Percentiles rank a stretch among this genome's conserved stretches.
Conservation (phyloP, 2,797 vertebrate species). For the Heterohyrax brucei region DNA sequence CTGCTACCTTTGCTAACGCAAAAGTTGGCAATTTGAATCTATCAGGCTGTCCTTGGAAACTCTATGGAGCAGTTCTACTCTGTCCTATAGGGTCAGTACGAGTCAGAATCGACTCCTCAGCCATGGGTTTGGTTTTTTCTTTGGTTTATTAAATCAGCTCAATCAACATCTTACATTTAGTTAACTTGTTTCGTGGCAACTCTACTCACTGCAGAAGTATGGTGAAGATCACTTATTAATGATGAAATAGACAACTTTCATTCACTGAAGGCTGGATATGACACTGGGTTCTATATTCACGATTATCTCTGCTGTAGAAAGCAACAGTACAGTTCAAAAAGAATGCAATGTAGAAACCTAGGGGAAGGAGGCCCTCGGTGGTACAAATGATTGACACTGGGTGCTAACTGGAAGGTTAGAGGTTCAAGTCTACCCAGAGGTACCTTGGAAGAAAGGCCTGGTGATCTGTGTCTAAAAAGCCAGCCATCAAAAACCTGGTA, state of each 20-base stretch:
- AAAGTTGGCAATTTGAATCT: too few relatives aligned
- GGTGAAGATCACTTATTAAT: neutral
- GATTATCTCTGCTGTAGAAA: neutral
- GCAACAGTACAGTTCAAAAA: neutral
- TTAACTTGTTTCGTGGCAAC: neutral
- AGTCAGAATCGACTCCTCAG: too few relatives aligned
- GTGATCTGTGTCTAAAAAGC: neutral
- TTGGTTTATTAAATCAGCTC: neutral
- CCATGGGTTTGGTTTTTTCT: too few relatives aligned
- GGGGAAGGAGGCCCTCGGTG: neutral
- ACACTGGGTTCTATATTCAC: neutral
- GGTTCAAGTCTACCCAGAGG: neutral
- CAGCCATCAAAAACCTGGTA: neutral
- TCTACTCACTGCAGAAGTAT: neutral
- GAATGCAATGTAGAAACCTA: neutral
- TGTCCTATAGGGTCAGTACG: too few relatives aligned
- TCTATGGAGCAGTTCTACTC: too few relatives aligned
- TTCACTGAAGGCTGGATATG: neutral
- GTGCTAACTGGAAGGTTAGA: neutral
- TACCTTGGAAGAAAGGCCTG: neutral
- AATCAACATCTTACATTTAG: neutral
- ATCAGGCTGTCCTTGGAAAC: too few relatives aligned
- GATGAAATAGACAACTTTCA: neutral
- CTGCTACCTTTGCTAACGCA: too few relatives aligned
- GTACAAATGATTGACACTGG: neutral